Conservation (phyloP, 1,140 invertebrate genomes). For the Diabrotica virgifera region DNA sequence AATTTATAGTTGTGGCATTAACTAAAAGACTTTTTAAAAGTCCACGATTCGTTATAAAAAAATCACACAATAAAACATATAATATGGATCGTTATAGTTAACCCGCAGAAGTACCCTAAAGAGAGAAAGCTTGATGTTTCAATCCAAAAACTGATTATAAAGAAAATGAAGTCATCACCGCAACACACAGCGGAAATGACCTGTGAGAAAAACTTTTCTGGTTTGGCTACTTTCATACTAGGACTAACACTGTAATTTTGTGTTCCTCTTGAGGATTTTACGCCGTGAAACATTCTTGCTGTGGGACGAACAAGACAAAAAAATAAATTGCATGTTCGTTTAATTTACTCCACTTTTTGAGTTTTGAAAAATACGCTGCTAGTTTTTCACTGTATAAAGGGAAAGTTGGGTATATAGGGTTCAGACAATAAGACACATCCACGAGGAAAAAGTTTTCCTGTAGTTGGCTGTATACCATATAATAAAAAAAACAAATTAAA, state of each 20-base stretch:
- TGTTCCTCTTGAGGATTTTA: neutral
- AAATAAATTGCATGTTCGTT: neutral
- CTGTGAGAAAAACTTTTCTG: constrained; percentile 1
- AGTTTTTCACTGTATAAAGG: no score
- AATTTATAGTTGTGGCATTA: neutral
- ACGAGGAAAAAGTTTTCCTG: no score
- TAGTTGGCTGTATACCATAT: no score
- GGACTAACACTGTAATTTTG: neutral
- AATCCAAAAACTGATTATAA: neutral
- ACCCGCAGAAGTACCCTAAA: no score
- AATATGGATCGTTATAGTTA: no score
- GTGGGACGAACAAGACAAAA: neutral
- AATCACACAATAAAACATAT: neutral
- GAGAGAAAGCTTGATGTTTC: neutral
- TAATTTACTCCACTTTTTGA: neutral
- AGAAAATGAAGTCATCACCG: constrained; percentile 1
- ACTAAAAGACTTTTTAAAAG: neutral
- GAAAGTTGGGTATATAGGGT: no score
- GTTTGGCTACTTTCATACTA: neutral
- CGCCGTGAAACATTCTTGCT: neutral
- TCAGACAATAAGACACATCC: no score
- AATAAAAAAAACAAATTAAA: no score
- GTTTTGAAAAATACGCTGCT: no score
- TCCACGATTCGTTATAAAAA: neutral
- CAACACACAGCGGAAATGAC: neutral